These are phyloP conservation scores for Mythimna pallens DNA, from an alignment of 2,888 invertebrate species.

Conservation along the genomic window DNA sequence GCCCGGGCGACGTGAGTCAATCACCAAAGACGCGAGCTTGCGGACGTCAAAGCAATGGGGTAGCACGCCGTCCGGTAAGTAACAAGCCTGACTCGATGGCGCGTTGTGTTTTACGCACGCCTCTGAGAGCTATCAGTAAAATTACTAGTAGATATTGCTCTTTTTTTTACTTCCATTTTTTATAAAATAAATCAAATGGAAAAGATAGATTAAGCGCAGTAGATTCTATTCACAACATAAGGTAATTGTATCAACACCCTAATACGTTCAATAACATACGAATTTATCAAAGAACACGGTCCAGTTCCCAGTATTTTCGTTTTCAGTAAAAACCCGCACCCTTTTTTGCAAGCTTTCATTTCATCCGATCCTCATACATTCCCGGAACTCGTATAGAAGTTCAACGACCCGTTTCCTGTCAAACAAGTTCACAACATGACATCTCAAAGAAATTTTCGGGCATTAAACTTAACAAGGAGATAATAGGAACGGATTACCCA, in stretches of 20 bases:
- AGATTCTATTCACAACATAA: not conserved
- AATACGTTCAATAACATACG: not conserved
- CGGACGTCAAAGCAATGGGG: too few relatives aligned
- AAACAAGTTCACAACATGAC: slow-evolving; percentile 34
- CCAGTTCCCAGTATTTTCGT: not conserved
- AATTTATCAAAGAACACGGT: not conserved
- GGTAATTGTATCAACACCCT: slow-evolving; percentile 1
- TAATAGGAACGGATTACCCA: slow-evolving; percentile 41
- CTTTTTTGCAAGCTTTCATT: slow-evolving; percentile 1
- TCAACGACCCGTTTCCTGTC: slow-evolving; percentile 40
- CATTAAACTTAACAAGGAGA: slow-evolving; percentile 40
- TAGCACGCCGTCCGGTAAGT: too few relatives aligned
- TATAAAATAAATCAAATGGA: not conserved
- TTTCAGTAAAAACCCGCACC: not conserved
- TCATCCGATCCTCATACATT: not conserved
- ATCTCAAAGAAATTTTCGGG: slow-evolving; percentile 31
- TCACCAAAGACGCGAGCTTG: too few relatives aligned
- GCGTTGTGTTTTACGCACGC: too few relatives aligned
- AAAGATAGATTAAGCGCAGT: not conserved
- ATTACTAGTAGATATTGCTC: not conserved
- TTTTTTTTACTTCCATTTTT: not conserved
- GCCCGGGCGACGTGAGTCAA: too few relatives aligned
- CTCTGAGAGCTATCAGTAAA: too few relatives aligned
- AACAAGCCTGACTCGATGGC: too few relatives aligned
- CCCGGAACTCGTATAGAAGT: slow-evolving; percentile 30